Evolutionary conservation across 2,888 invertebrate species (phyloP).

Genomic region (Piscicola geometra): DNA sequence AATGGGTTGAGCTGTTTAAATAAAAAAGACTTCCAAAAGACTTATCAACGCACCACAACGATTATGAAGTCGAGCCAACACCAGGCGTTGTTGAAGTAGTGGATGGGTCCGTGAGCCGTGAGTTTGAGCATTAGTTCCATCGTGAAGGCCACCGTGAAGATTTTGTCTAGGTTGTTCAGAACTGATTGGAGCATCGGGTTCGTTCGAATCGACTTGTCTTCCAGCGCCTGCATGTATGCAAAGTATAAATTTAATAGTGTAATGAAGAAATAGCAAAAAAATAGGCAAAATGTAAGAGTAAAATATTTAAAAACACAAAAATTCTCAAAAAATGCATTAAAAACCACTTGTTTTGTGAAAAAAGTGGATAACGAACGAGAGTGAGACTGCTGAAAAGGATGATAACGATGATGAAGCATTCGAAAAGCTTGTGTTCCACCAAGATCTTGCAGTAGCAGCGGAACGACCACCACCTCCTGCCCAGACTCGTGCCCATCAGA

Average conservation of each 20-base stretch:
- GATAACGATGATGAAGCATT: conserved; percentile 97
- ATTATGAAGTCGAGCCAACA: conserved; percentile 99
- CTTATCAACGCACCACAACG: conserved; percentile 74
- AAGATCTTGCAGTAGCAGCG: conserved; percentile 81
- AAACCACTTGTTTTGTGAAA: conserved; percentile 53
- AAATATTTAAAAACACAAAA: background rate
- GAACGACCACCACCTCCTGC: conserved; percentile 88
- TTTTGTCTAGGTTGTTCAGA: conserved; percentile 70
- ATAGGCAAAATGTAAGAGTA: background rate
- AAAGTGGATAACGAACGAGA: no score
- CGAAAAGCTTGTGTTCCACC: conserved; percentile 98
- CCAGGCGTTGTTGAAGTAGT: conserved; percentile 98
- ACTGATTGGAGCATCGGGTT: conserved; percentile 73
- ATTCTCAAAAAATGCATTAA: background rate
- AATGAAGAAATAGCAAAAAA: background rate
- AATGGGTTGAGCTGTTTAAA: background rate
- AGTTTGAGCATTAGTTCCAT: conserved; percentile 98
- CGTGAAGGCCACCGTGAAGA: conserved; percentile 96
- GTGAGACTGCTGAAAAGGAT: conserved; percentile 95
- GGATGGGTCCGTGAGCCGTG: conserved; percentile 91
- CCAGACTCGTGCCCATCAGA: conserved; percentile 74
- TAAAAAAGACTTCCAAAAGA: background rate
- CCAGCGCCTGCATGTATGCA: conserved; percentile 53
- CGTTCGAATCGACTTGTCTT: conserved; percentile 87
- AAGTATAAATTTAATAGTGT: background rate